A percentile compares a stretch with the other conserved stretches of the same genome.
Conservation (phyloP, 2,113 vertebrate species). For the Gobio gobio region DNA sequence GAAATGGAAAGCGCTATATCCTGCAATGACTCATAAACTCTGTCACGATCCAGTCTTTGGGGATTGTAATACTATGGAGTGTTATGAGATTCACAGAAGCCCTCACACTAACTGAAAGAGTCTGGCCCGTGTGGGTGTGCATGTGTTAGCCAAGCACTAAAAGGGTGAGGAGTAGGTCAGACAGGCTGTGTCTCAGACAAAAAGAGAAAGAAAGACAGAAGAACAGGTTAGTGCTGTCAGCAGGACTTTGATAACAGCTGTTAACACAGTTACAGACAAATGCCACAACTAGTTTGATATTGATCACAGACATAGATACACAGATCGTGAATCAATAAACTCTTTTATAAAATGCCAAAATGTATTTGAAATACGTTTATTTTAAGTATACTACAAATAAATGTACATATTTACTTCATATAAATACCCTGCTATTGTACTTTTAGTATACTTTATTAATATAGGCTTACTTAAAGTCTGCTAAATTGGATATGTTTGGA, state of each 20-base stretch:
- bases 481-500: too few species aligned
- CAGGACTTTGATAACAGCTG: slow-evolving; percentile 28
- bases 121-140: slow-evolving; percentile 37
- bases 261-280: slow-evolving; percentile 36
- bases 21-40: slow-evolving; percentile 42
- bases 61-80: slow-evolving; percentile 26
- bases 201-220: slow-evolving; percentile 28
- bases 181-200: slow-evolving; percentile 31
- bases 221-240: slow-evolving; percentile 27
- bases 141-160: slow-evolving; percentile 22
- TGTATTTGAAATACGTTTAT: too few species aligned
- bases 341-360: neutral
- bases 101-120: slow-evolving; percentile 39
- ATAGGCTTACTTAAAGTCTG: too few species aligned
- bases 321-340: slow-evolving; percentile 32
- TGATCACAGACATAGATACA: slow-evolving; percentile 13
- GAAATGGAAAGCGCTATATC: slow-evolving; percentile 37
- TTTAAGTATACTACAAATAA: too few species aligned
- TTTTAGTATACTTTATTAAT: too few species aligned
- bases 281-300: neutral
- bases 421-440: too few species aligned
- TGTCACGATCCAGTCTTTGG: slow-evolving; percentile 35
- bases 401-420: too few species aligned
- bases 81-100: slow-evolving; percentile 47
- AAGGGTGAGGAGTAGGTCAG: slow-evolving; percentile 41